phyloP scores from a whole-genome alignment of 2,888 invertebrate species.

The Linnaemya tessellans region DNA sequence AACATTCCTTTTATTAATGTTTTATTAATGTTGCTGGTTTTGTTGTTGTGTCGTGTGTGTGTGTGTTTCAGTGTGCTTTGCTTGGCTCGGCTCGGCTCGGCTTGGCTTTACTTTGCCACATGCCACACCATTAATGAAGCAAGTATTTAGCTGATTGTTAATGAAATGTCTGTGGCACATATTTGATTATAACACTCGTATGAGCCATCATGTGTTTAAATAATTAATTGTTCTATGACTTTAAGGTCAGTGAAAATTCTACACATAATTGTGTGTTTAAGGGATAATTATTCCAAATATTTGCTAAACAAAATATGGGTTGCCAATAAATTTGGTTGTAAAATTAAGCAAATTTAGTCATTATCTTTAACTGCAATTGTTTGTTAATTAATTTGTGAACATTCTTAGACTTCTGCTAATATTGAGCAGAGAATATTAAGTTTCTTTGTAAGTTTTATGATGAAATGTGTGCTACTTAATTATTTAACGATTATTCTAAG shows the following conservation, averaged over 20 bases:
- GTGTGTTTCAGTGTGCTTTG: background rate
- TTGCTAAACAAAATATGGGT: too few relatives aligned
- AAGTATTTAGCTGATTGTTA: conserved; percentile 45
- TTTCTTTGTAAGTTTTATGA: too few relatives aligned
- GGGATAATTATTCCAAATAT: conserved; percentile 6
- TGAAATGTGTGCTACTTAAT: too few relatives aligned
- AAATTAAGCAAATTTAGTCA: background rate
- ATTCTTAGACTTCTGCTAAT: background rate
- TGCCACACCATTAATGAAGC: conserved; percentile 22
- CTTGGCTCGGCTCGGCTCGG: too few relatives aligned
- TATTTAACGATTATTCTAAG: too few relatives aligned
- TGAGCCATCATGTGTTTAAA: background rate
- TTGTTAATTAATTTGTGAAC: background rate
- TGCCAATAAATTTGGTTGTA: background rate
- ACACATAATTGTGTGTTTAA: conserved; percentile 23
- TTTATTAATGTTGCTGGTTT: conserved; percentile 32
- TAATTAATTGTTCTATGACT: conserved; percentile 38
- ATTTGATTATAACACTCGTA: background rate
- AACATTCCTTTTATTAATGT: conserved; percentile 57
- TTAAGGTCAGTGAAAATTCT: conserved; percentile 22
- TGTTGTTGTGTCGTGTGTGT: background rate
- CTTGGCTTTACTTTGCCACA: background rate
- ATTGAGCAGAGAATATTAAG: too few relatives aligned
- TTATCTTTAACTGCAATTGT: background rate
- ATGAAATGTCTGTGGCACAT: conserved; percentile 38